Evolutionary conservation across 1,140 invertebrate genomes (phyloP).

Genomic region (Pectinophora gossypiella): DNA sequence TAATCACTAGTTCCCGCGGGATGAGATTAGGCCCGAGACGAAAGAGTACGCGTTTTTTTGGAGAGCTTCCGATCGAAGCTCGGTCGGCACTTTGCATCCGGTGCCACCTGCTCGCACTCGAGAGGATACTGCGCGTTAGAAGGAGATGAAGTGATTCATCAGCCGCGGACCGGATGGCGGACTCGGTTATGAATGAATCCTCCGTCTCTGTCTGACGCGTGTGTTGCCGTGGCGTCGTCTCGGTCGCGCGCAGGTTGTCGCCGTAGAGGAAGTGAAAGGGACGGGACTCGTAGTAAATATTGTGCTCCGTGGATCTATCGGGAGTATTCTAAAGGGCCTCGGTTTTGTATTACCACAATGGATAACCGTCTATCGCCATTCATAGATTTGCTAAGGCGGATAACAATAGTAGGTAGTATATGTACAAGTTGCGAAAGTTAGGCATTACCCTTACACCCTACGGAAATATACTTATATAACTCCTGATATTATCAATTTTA

Average conservation of each 20-base stretch:
- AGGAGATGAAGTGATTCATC: constrained; percentile 68
- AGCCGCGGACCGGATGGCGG: constrained; percentile 67
- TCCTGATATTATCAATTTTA: too few species aligned
- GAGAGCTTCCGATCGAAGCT: constrained; percentile 62
- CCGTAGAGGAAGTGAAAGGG: constrained; percentile 72
- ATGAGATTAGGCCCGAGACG: constrained; percentile 13
- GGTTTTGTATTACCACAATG: constrained; percentile 60
- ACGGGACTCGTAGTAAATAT: constrained; percentile 72
- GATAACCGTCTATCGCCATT: constrained; percentile 51
- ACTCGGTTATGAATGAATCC: constrained; percentile 73
- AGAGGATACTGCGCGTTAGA: constrained; percentile 57
- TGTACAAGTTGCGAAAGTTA: too few species aligned
- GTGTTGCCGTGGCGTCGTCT: constrained; percentile 36
- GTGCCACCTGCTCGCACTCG: constrained; percentile 69
- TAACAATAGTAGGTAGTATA: background rate
- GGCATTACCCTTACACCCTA: too few species aligned
- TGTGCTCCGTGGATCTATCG: constrained; percentile 45
- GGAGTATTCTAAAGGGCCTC: constrained; percentile 53
- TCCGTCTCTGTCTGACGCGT: constrained; percentile 44
- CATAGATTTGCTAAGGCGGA: constrained; percentile 36
- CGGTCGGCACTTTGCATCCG: constrained; percentile 49
- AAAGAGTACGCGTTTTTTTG: constrained; percentile 44
- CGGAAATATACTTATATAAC: too few species aligned
- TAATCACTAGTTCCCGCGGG: constrained; percentile 9
- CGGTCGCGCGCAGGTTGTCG: constrained; percentile 59